Base-by-base conservation (phyloP, 2,888 invertebrate species). In the Subacronicta megacephala region DNA sequence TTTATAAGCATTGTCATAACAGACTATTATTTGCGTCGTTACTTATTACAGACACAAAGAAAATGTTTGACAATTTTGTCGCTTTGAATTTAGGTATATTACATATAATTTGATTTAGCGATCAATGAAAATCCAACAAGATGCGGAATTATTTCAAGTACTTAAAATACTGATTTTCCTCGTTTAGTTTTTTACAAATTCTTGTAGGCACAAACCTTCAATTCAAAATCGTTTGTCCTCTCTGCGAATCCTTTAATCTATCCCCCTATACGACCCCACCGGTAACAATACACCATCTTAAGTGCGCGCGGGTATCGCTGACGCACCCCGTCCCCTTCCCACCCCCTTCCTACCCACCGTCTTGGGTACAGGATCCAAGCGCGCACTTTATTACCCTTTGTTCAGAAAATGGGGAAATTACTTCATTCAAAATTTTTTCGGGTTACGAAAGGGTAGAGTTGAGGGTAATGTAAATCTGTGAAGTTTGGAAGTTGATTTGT, bases 241-340 rank as follows among this genome's bases (percentile, higher is more conserved):
- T 73, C 80, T 82, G 37, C 13, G 3, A 29, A 0, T 4, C 3
- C 5, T 35, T 9, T 52, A 47, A 3, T 64, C 72, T 52, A 44
- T 66, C 69, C 53, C 73, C 66, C 60, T 44, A 44, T 36, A 50
- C 68, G 52, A 7, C 40, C 52, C 52, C 44, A 47, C 53, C 41
- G 70, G 76, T 79, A 83, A 85, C 80, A 72, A 74, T 68, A 84
- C 73, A 72, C 77, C 72, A 71, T 65, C 67, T 72, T 82, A 78
- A 85, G 83, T 85, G 84, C 83, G 76, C 71, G 76, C 72, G 75
- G 77, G 79, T 81, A 78, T 83, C 75, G 68, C 62, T 77, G 54
- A 45, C 62, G 35, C 16, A 23, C 20, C 43, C 36, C 23, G 26
- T 4, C 37, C 16, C 16, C 2, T 18, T 0, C 6, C 20, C 36